Base-by-base conservation (phyloP, 2,797 vertebrate species). In the Poeciliopsis gracilis region DNA sequence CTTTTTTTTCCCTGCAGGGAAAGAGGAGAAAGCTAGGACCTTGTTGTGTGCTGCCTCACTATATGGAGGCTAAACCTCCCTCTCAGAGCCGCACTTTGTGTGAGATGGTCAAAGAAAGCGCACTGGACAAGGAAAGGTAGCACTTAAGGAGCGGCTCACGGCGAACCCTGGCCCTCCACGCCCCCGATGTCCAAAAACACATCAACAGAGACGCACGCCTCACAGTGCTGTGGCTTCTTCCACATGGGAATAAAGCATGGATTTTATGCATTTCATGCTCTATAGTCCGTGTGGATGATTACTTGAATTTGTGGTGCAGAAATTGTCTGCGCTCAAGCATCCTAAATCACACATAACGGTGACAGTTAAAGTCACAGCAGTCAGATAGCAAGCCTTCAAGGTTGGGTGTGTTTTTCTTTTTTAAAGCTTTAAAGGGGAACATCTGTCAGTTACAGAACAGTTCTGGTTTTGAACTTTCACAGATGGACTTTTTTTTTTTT, bases 1-100 rank as follows among this genome's bases (percentile, higher is more conserved):
- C 88, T 93, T n/a, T 55, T 55, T 55, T 94, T 86, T 95, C 89
- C 90, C 73, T 43, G 77, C 93, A 93, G 94, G 91, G 90, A 93
- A 94, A 61, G 87, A 92, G 76, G 84, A 79, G 85, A 77, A 79
- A 78, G 78, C 94, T 88, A 85, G 89, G 87, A 71, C 81, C 90
- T 91, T 92, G 93, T 94, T 92, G 93, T 93, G 90, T 80, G 79
- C 61, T 5, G 76, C 75, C 23, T 84, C 6, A 82, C 87, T 76
- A 78, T 83, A 46, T 79, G 88, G 76, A 77, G 73, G 73, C 84
- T 93, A 93, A 94, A 94, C 94, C 93, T 92, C 84, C 83, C 12
- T 57, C 84, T 93, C 91, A 92, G 85, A 91, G 93, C 92, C 89
- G 84, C 87, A 89, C 86, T 82, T 49, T 30, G 63, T 76, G 79